Conservation (phyloP, 2,113 vertebrate genomes). For the Gyps fulvus region DNA sequence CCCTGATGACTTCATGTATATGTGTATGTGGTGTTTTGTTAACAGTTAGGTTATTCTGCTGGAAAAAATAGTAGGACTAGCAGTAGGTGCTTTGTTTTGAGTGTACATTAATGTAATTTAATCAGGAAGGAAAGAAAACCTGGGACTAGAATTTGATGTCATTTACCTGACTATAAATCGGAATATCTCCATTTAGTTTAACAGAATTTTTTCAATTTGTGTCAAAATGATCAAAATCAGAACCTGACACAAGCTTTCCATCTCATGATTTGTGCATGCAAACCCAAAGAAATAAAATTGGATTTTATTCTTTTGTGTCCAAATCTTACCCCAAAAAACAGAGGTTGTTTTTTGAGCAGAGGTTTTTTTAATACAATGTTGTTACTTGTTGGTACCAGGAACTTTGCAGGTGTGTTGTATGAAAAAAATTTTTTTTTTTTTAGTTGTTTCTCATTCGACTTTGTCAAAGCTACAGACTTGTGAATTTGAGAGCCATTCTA, state of each 20-base stretch:
- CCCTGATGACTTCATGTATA: neutral
- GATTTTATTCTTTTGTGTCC: neutral
- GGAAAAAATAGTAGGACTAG: neutral
- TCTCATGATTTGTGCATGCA: neutral
- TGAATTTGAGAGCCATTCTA: neutral
- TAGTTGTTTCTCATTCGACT: neutral
- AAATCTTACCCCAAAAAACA: neutral
- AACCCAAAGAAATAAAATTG: neutral
- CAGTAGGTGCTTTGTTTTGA: constrained; percentile 24
- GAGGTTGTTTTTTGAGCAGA: neutral
- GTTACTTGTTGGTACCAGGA: neutral
- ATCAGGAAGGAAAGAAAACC: constrained; percentile 62
- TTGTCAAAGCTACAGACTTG: neutral
- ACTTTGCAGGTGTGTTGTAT: neutral
- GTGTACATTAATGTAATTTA: constrained; percentile 40
- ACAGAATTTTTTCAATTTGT: constrained; percentile 45
- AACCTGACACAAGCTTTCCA: neutral
- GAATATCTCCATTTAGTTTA: constrained; percentile 38
- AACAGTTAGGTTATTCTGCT: neutral
- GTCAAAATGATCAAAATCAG: constrained; percentile 27
- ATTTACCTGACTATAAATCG: constrained; percentile 27
- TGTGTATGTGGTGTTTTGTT: neutral
- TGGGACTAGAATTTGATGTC: constrained; percentile 26
- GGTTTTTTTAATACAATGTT: neutral
- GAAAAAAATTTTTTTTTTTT: neutral